Percentiles rank a stretch among this genome's conserved stretches.
phyloP scores from a whole-genome alignment of 2,888 invertebrate genomes.

The Eristalis tenax region DNA sequence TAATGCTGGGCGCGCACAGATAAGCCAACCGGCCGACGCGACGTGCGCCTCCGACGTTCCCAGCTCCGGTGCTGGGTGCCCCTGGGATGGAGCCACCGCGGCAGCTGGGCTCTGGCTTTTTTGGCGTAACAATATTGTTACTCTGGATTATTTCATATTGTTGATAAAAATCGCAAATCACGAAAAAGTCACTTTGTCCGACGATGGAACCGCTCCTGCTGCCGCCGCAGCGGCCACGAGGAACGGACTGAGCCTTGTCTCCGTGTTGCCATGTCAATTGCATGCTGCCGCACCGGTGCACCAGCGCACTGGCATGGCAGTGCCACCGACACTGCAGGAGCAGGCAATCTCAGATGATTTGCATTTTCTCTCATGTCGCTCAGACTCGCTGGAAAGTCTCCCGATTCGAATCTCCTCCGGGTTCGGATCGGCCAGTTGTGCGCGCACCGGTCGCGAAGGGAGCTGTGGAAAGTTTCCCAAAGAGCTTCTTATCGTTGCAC shows the following conservation, averaged over 20 bases:
- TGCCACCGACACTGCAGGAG: background rate
- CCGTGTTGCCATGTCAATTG: slow-evolving; percentile 64
- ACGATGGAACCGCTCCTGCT: slow-evolving; percentile 37
- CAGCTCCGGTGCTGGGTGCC: slow-evolving; percentile 10
- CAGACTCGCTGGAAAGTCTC: slow-evolving; percentile 64
- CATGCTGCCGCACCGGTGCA: slow-evolving; percentile 3
- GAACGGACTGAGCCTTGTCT: slow-evolving; percentile 59
- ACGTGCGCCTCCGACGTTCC: slow-evolving; percentile 39
- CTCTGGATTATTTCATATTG: slow-evolving; percentile 72
- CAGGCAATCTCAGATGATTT: slow-evolving; percentile 65
- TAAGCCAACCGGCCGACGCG: slow-evolving; percentile 36
- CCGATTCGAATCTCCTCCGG: slow-evolving; percentile 57
- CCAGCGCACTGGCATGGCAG: background rate
- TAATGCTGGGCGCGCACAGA: slow-evolving; percentile 55
- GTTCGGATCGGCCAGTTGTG: slow-evolving; percentile 13
- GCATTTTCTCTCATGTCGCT: slow-evolving; percentile 71
- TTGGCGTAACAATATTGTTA: slow-evolving; percentile 70
- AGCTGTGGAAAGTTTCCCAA: slow-evolving; percentile 61
- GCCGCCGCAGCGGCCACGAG: background rate
- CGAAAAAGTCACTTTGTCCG: slow-evolving; percentile 70
- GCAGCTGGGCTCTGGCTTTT: slow-evolving; percentile 57
- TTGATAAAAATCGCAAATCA: slow-evolving; percentile 71
- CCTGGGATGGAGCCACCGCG: slow-evolving; percentile 29
- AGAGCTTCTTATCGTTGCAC: slow-evolving; percentile 68
- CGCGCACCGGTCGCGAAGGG: slow-evolving; percentile 24